Evolutionary conservation across 2,113 vertebrate genomes (phyloP).

Genomic region (Cebidichthys violaceus): DNA sequence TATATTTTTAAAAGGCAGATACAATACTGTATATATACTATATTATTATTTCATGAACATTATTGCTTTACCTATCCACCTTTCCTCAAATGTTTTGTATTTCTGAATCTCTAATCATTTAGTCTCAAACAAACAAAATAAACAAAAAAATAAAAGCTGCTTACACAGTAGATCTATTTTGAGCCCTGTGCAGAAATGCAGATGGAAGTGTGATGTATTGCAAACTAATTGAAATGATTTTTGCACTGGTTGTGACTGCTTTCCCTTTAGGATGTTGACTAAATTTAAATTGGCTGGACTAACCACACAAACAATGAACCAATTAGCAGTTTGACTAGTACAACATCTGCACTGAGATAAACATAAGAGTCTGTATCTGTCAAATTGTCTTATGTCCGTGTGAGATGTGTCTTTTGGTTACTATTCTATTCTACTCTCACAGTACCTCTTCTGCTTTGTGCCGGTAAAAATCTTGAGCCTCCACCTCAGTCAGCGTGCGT

Average conservation of each 20-base stretch:
- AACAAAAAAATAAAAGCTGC: slow-evolving; percentile 64
- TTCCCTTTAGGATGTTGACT: slow-evolving; percentile 33
- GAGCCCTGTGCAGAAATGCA: slow-evolving; percentile 52
- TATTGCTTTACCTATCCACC: slow-evolving; percentile 1
- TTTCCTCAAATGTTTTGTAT: slow-evolving; percentile 36
- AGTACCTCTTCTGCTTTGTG: slow-evolving; percentile 85
- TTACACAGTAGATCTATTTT: slow-evolving; percentile 70
- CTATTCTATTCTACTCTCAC: neutral
- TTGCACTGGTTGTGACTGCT: slow-evolving; percentile 36
- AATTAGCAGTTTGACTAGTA: slow-evolving; percentile 13
- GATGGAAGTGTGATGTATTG: slow-evolving; percentile 59
- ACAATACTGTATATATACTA: neutral
- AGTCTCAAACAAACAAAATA: slow-evolving; percentile 58
- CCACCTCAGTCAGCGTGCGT: slow-evolving; percentile 81
- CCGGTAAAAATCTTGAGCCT: slow-evolving; percentile 86
- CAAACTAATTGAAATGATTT: slow-evolving; percentile 56
- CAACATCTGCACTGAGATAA: neutral
- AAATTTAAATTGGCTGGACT: slow-evolving; percentile 38
- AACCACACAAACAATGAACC: slow-evolving; percentile 30
- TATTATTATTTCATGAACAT: neutral
- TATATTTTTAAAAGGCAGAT: neutral
- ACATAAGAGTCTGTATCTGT: neutral
- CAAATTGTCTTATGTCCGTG: neutral
- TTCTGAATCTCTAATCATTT: slow-evolving; percentile 54
- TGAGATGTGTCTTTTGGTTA: neutral